phyloP scores from a whole-genome alignment of 2,888 invertebrate species.

The Busseola fusca region DNA sequence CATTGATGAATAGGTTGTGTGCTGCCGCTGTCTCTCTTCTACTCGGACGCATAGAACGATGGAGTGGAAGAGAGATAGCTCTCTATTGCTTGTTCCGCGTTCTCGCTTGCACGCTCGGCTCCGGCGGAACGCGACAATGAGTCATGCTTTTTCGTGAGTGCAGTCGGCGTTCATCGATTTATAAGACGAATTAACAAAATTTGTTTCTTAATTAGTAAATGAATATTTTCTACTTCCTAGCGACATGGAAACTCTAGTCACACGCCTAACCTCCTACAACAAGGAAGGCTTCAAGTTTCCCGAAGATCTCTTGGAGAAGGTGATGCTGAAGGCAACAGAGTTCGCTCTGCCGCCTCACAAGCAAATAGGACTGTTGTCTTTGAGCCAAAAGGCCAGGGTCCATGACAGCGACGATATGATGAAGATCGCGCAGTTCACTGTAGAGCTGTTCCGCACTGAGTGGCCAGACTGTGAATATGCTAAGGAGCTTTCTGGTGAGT shows the following conservation, averaged over 20 bases:
- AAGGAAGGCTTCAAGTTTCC: constrained; percentile 76
- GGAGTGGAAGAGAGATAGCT: no score
- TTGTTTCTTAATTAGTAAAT: neutral
- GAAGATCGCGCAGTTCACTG: constrained; percentile 72
- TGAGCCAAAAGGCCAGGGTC: constrained; percentile 65
- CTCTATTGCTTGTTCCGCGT: no score
- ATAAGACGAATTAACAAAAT: no score
- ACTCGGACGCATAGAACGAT: no score
- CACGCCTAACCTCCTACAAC: constrained; percentile 74
- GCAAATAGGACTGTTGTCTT: constrained; percentile 74
- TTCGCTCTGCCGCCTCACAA: constrained; percentile 74
- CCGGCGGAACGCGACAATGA: no score
- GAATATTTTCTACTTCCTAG: constrained; percentile 61
- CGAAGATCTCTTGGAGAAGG: constrained; percentile 69
- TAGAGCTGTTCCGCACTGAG: constrained; percentile 73
- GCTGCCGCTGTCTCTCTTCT: no score
- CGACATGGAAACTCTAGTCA: constrained; percentile 70
- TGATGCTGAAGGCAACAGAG: constrained; percentile 64
- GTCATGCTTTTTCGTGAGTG: no score
- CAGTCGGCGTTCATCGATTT: no score
- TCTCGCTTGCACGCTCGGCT: no score
- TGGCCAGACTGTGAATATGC: constrained; percentile 71
- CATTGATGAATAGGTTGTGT: no score
- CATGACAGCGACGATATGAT: constrained; percentile 67
- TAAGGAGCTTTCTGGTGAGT: constrained; percentile 70